Base-by-base conservation (phyloP, 2,888 invertebrate genomes). In the Hartigia nigra region DNA sequence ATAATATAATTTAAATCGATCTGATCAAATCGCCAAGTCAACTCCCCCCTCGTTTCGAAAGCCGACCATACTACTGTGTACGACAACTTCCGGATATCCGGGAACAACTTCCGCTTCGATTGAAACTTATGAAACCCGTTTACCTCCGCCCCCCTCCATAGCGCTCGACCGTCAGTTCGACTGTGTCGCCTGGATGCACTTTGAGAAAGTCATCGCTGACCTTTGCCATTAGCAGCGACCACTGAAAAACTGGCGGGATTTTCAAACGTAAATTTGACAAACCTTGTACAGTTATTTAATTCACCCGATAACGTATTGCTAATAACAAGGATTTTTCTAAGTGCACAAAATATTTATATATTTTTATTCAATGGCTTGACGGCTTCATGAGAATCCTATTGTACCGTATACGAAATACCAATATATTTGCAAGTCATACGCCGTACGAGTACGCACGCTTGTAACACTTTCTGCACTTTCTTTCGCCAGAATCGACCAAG, bases 401-500 rank as follows among this genome's bases (percentile, higher is more conserved):
- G 55, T 9, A 55, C 9, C 55, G 23, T 1, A 23, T 2, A 23
- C 23, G 55, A 9, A 23, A 23, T 9, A 23, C 23, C 55, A 39
- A 23, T 5, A 23, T 55, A 55, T 55, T 55, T 23, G 9, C 55
- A 55, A 55, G 55, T 55, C 55, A 55, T 23, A 9, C 23, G 23
- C 14, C 23, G 55, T 55, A 55, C 55, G 78, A 74, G 70, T 78
- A 76, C 78, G 74, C 76, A 77, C 77, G 79, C 82, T 82, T 84
- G 82, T 85, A 84, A 85, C 85, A 84, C 86, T 85, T 86, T 86
- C 84, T 80, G 80, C 79, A 85, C 86, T 87, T 87, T 86, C 86
- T 83, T 86, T 86, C 81, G 79, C 39, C 75, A 72, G 70, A 79
- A 80, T 79, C 79, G 78, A 34, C 34, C 72, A 34, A 34, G 31